Percentiles rank a stretch among this genome's conserved stretches.
Conservation (phyloP, 2,888 invertebrate species). For the Eustalomyia histrio region DNA sequence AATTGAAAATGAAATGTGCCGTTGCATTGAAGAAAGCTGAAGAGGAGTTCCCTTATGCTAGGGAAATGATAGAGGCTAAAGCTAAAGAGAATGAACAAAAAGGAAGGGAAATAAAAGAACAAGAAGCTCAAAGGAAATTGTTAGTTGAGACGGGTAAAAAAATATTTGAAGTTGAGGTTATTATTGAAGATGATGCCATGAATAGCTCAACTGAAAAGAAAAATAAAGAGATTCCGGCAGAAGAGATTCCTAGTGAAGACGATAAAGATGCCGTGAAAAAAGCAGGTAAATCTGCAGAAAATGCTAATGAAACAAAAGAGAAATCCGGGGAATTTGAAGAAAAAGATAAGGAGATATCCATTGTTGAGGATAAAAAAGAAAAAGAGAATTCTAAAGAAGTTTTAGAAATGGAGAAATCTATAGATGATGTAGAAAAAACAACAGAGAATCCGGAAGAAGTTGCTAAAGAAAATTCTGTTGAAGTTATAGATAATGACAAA, state of each 20-base stretch:
- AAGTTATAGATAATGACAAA: background rate
- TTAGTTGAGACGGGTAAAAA: constrained; percentile 14
- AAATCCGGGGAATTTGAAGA: background rate
- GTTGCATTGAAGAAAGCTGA: constrained; percentile 74
- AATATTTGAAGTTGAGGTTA: constrained; percentile 51
- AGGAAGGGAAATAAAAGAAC: constrained; percentile 19
- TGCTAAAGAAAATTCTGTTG: background rate
- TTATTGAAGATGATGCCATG: constrained; percentile 61
- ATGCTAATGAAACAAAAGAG: constrained; percentile 7
- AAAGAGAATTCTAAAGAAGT: no score
- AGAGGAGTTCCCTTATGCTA: constrained; percentile 72
- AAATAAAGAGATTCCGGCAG: background rate
- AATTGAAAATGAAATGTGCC: constrained; percentile 74
- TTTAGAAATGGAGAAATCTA: no score
- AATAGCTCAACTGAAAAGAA: constrained; percentile 65
- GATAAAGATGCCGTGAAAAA: background rate
- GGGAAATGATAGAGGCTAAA: constrained; percentile 69
- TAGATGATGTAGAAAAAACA: no score
- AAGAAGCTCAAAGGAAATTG: background rate
- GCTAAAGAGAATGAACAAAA: constrained; percentile 24
- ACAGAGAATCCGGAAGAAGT: constrained; percentile 7
- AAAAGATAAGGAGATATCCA: background rate
- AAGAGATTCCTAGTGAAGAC: background rate
- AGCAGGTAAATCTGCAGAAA: background rate
- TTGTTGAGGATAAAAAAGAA: no score